Evolutionary conservation across 2,113 vertebrate genomes (phyloP).

Genomic region (Heptranchias perlo): DNA sequence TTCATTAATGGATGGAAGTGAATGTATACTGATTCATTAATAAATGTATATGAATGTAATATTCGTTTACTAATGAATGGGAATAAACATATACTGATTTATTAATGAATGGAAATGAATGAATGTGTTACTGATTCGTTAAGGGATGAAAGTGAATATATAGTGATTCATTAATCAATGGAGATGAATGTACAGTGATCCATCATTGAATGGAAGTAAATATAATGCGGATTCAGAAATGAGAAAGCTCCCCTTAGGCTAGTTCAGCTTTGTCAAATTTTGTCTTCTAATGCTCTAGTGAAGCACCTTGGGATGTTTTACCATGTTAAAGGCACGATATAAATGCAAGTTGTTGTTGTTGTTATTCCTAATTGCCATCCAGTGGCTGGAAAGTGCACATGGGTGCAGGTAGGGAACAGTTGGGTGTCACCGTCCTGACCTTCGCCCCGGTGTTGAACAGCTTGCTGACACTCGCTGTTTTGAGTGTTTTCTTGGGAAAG

Average conservation of each 20-base stretch:
- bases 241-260: not conserved
- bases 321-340: too few species aligned
- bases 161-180: too few species aligned
- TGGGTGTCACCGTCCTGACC: too few species aligned
- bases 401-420: not conserved
- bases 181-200: not conserved
- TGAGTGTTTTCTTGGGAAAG: too few species aligned
- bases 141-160: not conserved
- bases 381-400: not conserved
- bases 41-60: not conserved
- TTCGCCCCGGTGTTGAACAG: too few species aligned
- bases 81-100: not conserved
- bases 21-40: not conserved
- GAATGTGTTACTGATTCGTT: too few species aligned
- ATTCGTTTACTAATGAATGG: not conserved
- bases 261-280: too few species aligned
- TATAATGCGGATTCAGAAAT: too few species aligned
- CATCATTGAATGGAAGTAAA: not conserved
- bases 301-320: too few species aligned
- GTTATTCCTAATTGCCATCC: not conserved
- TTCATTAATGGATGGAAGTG: not conserved
- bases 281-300: too few species aligned
- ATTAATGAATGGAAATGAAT: not conserved
- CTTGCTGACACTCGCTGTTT: too few species aligned
- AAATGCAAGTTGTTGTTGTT: too few species aligned